Conservation (phyloP, 2,888 invertebrate species). For the Philonicus albiceps region DNA sequence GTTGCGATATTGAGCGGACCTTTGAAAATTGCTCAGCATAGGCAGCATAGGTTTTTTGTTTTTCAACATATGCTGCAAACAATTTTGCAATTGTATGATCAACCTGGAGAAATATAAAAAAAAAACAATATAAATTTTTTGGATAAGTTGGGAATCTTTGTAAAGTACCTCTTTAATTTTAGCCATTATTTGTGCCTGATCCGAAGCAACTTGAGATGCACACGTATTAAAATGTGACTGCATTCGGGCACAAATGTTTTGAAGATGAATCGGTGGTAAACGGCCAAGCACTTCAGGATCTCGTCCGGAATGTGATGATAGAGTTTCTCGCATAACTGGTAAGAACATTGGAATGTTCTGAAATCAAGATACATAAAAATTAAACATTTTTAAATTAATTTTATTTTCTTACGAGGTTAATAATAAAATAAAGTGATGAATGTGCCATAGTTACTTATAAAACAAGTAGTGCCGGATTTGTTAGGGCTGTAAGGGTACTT, state of each 20-base stretch:
- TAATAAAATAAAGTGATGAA: no score
- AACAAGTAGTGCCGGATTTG: no score
- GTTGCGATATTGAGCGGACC: constrained; percentile 83
- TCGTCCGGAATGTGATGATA: constrained; percentile 83
- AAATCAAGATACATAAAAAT: not conserved
- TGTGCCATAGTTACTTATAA: no score
- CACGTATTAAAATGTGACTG: constrained; percentile 85
- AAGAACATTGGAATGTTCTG: constrained; percentile 89
- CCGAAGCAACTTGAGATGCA: constrained; percentile 81
- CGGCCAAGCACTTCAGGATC: constrained; percentile 89
- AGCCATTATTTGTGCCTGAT: constrained; percentile 77
- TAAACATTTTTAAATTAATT: not conserved
- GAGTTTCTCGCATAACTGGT: constrained; percentile 89
- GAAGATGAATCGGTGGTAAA: constrained; percentile 69
- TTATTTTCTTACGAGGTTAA: no score
- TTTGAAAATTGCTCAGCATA: constrained; percentile 86
- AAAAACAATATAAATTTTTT: not conserved
- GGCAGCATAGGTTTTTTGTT: constrained; percentile 83
- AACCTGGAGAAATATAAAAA: constrained; percentile 64
- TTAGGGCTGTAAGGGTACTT: no score
- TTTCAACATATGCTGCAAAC: constrained; percentile 75
- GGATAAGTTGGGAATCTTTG: not conserved
- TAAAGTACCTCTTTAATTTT: constrained; percentile 77
- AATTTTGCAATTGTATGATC: constrained; percentile 77
- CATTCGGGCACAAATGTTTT: constrained; percentile 79